phyloP scores from a whole-genome alignment of 2,888 invertebrate species.

The Odontothrips loti region DNA sequence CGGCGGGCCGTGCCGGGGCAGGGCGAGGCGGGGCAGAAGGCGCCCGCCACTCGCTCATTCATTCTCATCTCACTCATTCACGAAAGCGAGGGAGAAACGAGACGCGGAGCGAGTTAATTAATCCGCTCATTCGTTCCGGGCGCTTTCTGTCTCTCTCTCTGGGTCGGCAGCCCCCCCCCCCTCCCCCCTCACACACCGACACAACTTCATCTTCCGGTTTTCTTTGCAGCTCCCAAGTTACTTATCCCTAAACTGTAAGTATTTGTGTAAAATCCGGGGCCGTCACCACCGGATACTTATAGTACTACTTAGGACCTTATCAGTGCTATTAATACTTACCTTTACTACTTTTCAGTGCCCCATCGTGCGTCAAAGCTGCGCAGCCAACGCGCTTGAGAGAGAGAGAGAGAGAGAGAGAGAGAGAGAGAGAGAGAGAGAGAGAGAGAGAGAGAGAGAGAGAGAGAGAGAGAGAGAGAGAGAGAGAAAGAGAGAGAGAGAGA shows the following conservation, averaged over 20 bases:
- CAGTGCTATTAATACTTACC: too few species aligned
- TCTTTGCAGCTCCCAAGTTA: not conserved
- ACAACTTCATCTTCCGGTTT: not conserved
- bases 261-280: too few species aligned
- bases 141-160: conserved; percentile 20
- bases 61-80: conserved; percentile 8
- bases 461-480: not conserved
- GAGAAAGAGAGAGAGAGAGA: not conserved
- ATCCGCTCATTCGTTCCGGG: conserved; percentile 21
- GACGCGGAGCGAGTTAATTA: not conserved
- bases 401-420: not conserved
- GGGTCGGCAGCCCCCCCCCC: not conserved
- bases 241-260: too few species aligned
- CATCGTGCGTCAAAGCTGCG: too few species aligned
- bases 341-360: too few species aligned
- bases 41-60: not conserved
- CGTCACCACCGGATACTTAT: too few species aligned
- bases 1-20: too few species aligned
- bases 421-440: not conserved
- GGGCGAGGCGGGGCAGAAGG: too few species aligned
- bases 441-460: not conserved
- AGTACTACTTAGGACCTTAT: too few species aligned
- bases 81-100: not conserved
- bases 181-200: not conserved
- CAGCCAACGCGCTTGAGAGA: too few species aligned